phyloP scores from a whole-genome alignment of 2,113 vertebrate species.

The Gopherus evgoodei region DNA sequence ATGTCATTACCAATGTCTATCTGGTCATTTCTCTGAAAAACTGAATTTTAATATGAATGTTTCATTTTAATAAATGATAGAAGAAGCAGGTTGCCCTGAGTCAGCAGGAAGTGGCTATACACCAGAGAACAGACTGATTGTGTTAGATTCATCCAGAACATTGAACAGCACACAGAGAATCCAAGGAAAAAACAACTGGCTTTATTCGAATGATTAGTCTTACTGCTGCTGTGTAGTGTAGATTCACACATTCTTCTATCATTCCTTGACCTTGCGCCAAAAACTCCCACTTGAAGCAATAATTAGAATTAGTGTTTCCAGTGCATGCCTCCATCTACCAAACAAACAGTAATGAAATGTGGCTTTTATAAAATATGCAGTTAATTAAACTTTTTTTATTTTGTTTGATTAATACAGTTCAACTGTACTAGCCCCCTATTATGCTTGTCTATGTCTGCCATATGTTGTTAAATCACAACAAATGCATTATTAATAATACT shows the following conservation, averaged over 20 bases:
- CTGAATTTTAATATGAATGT: constrained; percentile 77
- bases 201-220: constrained; percentile 88
- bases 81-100: constrained; percentile 83
- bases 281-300: constrained; percentile 87
- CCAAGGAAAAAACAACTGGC: constrained; percentile 78
- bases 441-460: constrained; percentile 23
- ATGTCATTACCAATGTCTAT: constrained; percentile 78
- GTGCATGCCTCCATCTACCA: constrained; percentile 81
- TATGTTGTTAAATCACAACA: background rate
- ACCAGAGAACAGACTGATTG: constrained; percentile 87
- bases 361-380: constrained; percentile 75
- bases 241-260: constrained; percentile 87
- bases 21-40: constrained; percentile 79
- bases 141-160: constrained; percentile 87
- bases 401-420: constrained; percentile 72
- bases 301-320: constrained; percentile 88
- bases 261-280: constrained; percentile 87
- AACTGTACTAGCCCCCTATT: constrained; percentile 48
- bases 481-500: background rate
- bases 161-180: constrained; percentile 78
- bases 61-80: constrained; percentile 85
- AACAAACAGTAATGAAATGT: constrained; percentile 80
- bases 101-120: constrained; percentile 86
- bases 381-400: constrained; percentile 78
- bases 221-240: constrained; percentile 78